These are phyloP conservation scores for Wiebesia pumilae DNA, from an alignment of 1,140 invertebrate genomes.

Conservation along the genomic window DNA sequence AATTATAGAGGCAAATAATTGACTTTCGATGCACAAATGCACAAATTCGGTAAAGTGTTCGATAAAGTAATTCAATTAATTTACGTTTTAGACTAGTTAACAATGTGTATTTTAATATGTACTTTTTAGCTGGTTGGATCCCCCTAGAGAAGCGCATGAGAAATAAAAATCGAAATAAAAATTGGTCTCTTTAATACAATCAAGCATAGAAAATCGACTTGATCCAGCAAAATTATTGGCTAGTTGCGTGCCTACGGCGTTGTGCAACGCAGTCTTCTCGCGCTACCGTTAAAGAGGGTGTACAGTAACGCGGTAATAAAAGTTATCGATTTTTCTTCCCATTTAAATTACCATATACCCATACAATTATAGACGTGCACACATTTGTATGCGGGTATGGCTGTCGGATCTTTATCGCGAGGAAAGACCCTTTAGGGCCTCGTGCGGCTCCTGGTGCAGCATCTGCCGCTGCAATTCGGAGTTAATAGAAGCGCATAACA, in stretches of 20 bases:
- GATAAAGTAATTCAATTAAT: conserved; percentile 32
- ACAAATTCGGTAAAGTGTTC: too few relatives aligned
- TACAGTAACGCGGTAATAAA: not conserved
- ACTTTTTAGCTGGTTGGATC: not conserved
- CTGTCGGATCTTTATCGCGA: conserved; percentile 31
- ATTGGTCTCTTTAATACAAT: not conserved
- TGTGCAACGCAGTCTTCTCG: not conserved
- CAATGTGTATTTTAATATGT: not conserved
- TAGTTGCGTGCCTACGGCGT: not conserved
- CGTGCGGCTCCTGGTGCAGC: not conserved
- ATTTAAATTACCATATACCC: conserved; percentile 25
- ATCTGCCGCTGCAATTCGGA: conserved; percentile 11
- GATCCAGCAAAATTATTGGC: conserved; percentile 23
- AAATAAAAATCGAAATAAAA: too few relatives aligned
- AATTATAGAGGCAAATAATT: not conserved
- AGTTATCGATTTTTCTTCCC: not conserved
- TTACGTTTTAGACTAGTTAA: not conserved
- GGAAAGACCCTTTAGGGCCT: conserved; percentile 1
- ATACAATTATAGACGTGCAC: not conserved
- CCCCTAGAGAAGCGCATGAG: too few relatives aligned
- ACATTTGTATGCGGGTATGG: not conserved
- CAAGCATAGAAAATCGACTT: not conserved
- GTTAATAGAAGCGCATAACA: conserved; percentile 37
- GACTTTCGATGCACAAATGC: too few relatives aligned
- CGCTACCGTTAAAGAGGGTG: conserved; percentile 27